Evolutionary conservation across 2,797 vertebrate genomes (phyloP), one percentile per base, ranked within the genome.

Genomic region (Dryobates pubescens): DNA sequence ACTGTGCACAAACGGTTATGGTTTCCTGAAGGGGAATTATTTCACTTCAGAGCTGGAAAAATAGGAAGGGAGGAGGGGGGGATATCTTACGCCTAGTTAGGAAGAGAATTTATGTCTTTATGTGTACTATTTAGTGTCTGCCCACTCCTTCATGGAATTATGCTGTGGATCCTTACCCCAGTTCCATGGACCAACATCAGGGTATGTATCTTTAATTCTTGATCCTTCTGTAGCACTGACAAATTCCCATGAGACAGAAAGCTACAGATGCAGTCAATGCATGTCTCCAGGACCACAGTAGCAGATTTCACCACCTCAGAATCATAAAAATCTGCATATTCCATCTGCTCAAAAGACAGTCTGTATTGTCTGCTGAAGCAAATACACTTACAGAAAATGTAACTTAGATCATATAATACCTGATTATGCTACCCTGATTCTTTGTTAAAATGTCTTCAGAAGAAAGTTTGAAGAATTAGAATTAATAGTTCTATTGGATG

Each of bases 231-330:
- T 30, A 29, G 24, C 34, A 15, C 29, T 86, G 26, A 82, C 68
- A 82, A 45, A n/a, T 74, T 4, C 20, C 7, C 2, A 22, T 5
- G 6, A 78, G 26, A 19, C 34, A 68, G 16, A 12, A 58, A 78
- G 76, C 3, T 43, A 53, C 12, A 12, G 32, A 67, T 61, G 10
- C 6, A 49, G 53, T 53, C 23, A 30, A 1, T 18, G 5, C 29
- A 17, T 12, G 10, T 51, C 23, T 76, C 16, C 12, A 15, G 41
- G 47, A 70, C 8, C 12, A 27, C 1, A 24, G n/a, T 4, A 29
- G 10, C 0, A 0, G 26, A 30, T 90, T 73, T 88, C 2, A 1
- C 17, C 11, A 38, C 22, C 18, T 32, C 5, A 0, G 47, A 74
- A 70, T 65, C 2, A 23, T 68, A 17, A 53, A 86, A 53, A 62